These are phyloP conservation scores for Drosophila limbata DNA, from an alignment of 2,888 invertebrate species.

Conservation along the genomic window DNA sequence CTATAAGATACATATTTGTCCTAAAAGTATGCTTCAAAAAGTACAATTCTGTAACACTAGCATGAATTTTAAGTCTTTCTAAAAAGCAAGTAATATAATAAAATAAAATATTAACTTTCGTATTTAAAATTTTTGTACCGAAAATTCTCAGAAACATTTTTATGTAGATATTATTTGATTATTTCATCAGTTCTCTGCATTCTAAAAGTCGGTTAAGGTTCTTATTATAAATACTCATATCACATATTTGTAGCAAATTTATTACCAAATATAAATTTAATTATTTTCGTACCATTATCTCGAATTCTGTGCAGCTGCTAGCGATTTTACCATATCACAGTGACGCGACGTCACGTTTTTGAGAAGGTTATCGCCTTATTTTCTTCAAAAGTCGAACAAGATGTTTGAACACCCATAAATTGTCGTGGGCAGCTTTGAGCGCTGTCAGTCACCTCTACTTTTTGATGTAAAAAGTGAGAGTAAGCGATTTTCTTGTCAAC, in stretches of 20 bases:
- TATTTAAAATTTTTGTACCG: no score
- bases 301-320: conserved; percentile 21
- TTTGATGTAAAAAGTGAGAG: conserved; percentile 73
- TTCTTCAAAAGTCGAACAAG: conserved; percentile 11
- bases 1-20: neutral
- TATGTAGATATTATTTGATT: neutral
- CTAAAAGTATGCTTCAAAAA: conserved; percentile 51
- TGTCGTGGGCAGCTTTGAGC: conserved; percentile 17
- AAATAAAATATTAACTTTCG: no score
- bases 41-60: neutral
- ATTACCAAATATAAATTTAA: conserved; percentile 54
- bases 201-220: neutral
- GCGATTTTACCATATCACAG: conserved; percentile 14
- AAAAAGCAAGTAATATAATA: no score
- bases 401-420: conserved; percentile 35
- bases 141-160: no score
- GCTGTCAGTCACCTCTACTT: conserved; percentile 39
- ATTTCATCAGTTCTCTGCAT: neutral
- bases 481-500: conserved; percentile 66
- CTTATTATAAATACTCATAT: conserved; percentile 21
- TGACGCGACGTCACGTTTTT: conserved; percentile 32
- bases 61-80: neutral
- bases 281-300: conserved; percentile 34
- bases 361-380: conserved; percentile 34
- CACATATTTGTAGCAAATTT: conserved; percentile 38